Evolutionary conservation across 2,797 vertebrate genomes (phyloP).

Genomic region (Gymnoscopelus braueri): DNA sequence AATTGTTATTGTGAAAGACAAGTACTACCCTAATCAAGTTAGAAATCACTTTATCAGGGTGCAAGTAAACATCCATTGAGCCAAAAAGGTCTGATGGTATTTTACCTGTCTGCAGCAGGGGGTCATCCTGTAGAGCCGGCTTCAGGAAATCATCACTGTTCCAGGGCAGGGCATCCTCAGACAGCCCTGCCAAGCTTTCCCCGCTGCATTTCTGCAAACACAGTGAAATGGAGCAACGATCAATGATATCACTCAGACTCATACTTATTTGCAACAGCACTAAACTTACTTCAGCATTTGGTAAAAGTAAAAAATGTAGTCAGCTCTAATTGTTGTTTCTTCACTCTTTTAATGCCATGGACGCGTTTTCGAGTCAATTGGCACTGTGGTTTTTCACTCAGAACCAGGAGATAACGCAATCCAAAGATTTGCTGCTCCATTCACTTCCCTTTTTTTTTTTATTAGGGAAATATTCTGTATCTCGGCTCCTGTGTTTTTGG

Average conservation of each 20-base stretch:
- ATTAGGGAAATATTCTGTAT: too few relatives aligned
- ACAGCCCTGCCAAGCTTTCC: conserved; percentile 75
- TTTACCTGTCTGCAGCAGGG: conserved; percentile 91
- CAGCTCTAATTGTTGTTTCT: not conserved
- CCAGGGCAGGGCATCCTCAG: conserved; percentile 84
- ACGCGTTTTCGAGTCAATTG: too few relatives aligned
- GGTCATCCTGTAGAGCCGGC: conserved; percentile 89
- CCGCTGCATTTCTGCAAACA: conserved; percentile 84
- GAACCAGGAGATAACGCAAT: too few relatives aligned
- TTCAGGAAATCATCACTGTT: conserved; percentile 89
- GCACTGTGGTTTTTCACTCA: too few relatives aligned
- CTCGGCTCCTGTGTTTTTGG: too few relatives aligned
- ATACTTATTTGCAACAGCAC: too few relatives aligned
- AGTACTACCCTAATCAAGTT: too few relatives aligned
- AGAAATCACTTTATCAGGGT: too few relatives aligned
- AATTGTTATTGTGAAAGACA: too few relatives aligned
- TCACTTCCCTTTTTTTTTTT: too few relatives aligned
- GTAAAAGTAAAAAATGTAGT: not conserved
- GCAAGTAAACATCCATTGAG: not conserved
- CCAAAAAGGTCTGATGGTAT: not conserved
- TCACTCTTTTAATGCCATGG: not conserved
- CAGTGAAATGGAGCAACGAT: not conserved
- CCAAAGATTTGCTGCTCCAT: too few relatives aligned
- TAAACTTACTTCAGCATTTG: not conserved
- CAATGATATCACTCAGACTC: too few relatives aligned